phyloP scores from a whole-genome alignment of 2,888 invertebrate genomes.

The Villa cingulata region DNA sequence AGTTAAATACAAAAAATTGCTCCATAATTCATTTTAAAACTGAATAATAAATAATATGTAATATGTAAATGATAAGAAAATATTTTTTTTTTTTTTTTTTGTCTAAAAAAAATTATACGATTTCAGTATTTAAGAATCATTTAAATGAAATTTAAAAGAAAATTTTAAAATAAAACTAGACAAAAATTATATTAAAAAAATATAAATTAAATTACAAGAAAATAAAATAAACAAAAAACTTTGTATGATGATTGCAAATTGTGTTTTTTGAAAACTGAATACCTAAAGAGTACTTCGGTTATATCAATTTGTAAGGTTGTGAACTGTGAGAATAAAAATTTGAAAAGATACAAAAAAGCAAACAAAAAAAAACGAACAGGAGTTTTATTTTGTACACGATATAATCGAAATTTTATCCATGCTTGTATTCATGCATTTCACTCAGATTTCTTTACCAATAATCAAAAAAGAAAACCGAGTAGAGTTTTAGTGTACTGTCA shows the following conservation, averaged over 20 bases:
- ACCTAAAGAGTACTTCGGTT: conserved; percentile 12
- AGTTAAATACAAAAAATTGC: too few relatives aligned
- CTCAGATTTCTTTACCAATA: too few relatives aligned
- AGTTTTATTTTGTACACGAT: too few relatives aligned
- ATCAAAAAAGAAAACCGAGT: too few relatives aligned
- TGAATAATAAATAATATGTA: too few relatives aligned
- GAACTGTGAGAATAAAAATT: conserved; percentile 34
- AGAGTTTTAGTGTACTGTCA: too few relatives aligned
- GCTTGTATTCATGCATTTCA: too few relatives aligned
- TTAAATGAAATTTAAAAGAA: background rate
- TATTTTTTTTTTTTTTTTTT: too few relatives aligned
- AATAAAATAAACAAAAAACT: background rate
- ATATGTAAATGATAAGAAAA: too few relatives aligned
- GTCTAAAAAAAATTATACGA: conserved; percentile 14
- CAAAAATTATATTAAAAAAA: too few relatives aligned
- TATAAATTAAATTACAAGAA: background rate
- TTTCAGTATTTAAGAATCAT: conserved; percentile 7
- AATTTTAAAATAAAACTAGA: background rate
- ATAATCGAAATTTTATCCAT: too few relatives aligned
- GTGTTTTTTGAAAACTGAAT: conserved; percentile 10
- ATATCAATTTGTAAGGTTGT: conserved; percentile 38
- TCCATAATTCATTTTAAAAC: too few relatives aligned
- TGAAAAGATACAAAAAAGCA: background rate
- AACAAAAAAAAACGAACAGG: background rate
- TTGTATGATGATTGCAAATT: conserved; percentile 7